Evolutionary conservation across 2,797 vertebrate species (phyloP).

Genomic region (Hyperoplus lanceolatus): DNA sequence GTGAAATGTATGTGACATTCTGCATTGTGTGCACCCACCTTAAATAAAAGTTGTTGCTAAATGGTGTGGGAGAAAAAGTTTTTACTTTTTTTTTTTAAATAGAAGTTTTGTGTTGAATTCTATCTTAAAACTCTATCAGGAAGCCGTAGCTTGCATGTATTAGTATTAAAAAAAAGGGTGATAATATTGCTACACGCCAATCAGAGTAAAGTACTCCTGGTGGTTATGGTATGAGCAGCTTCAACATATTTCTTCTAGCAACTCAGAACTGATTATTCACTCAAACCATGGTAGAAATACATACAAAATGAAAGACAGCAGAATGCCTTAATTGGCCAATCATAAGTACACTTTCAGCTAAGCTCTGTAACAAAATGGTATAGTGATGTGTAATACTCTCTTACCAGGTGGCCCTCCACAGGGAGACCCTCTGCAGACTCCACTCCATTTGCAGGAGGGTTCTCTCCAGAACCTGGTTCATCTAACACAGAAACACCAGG

Average conservation of each 20-base stretch:
- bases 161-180: background rate
- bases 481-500: conserved; percentile 43
- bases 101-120: conserved; percentile 2
- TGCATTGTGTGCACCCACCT: background rate
- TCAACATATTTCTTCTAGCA: background rate
- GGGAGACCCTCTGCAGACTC: conserved; percentile 46
- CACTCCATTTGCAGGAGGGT: conserved; percentile 38
- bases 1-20: background rate
- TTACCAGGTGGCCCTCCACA: conserved; percentile 65
- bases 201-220: background rate
- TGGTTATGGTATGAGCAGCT: background rate
- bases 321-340: background rate
- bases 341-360: conserved; percentile 14
- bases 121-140: background rate
- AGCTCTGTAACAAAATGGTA: too few relatives aligned
- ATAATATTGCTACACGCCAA: background rate
- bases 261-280: background rate
- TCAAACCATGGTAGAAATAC: conserved; percentile 6
- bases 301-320: conserved; percentile 7
- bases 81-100: background rate
- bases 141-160: background rate
- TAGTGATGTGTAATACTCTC: conserved; percentile 11
- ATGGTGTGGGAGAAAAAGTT: background rate
- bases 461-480: conserved; percentile 50
- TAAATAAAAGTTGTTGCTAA: background rate